These are phyloP conservation scores for Excalfactoria chinensis DNA, from an alignment of 2,113 vertebrate species.

Conservation along the genomic window DNA sequence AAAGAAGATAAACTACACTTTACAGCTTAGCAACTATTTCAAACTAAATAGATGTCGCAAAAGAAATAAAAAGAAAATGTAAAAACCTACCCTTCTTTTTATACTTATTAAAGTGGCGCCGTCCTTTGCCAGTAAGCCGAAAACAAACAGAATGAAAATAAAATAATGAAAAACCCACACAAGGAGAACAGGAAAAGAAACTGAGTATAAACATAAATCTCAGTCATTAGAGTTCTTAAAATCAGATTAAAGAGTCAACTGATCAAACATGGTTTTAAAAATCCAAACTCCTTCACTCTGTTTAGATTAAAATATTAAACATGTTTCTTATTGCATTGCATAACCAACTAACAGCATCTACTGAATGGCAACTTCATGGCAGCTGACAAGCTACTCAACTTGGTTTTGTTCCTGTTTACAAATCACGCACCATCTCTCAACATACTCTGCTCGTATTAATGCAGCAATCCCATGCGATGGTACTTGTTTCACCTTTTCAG, in stretches of 20 bases:
- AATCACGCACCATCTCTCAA: background rate
- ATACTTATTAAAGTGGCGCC: conserved; percentile 77
- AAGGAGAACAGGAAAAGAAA: conserved; percentile 53
- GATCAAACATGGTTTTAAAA: conserved; percentile 24
- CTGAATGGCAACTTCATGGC: background rate
- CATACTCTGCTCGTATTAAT: background rate
- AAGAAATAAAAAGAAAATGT: conserved; percentile 61
- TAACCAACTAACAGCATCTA: conserved; percentile 3
- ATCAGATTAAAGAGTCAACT: conserved; percentile 35
- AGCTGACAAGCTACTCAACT: background rate
- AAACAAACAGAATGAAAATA: conserved; percentile 70
- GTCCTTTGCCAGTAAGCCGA: conserved; percentile 75
- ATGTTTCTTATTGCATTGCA: conserved; percentile 9
- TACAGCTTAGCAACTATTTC: conserved; percentile 24
- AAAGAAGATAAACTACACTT: conserved; percentile 35
- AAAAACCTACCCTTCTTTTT: conserved; percentile 72
- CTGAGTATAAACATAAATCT: conserved; percentile 36
- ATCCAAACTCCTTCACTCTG: background rate
- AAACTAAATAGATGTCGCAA: conserved; percentile 41
- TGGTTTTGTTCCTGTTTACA: background rate
- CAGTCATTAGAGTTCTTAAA: conserved; percentile 55
- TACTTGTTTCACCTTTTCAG: background rate
- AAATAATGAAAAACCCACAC: conserved; percentile 64
- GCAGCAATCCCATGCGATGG: background rate
- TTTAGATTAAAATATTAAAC: conserved; percentile 48